A percentile compares a stretch with the other conserved stretches of the same genome.
Conservation (phyloP, 2,888 invertebrate species). For the Teinopalpus imperialis region DNA sequence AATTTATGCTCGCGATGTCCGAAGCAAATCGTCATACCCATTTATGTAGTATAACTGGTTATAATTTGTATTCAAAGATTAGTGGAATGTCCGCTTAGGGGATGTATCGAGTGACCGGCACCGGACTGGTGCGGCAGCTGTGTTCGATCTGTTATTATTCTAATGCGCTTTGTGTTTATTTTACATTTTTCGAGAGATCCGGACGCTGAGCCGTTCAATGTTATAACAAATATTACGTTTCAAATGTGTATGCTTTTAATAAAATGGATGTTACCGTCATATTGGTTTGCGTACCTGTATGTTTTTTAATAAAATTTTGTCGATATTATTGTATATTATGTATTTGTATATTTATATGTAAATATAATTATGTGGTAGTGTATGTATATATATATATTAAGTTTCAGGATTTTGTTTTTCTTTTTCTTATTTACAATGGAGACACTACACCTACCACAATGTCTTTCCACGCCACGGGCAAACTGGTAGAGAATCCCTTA, state of each 20-base stretch:
- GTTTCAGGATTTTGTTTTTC: too few relatives aligned
- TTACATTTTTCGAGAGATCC: constrained; percentile 32
- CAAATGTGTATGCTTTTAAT: constrained; percentile 26
- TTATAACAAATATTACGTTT: constrained; percentile 25
- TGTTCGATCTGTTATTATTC: constrained; percentile 44
- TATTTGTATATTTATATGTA: too few relatives aligned
- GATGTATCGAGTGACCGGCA: constrained; percentile 10
- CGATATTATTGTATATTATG: constrained; percentile 3
- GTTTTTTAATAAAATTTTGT: too few relatives aligned
- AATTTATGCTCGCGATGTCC: too few relatives aligned
- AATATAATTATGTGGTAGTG: too few relatives aligned
- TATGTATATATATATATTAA: too few relatives aligned
- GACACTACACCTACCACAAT: too few relatives aligned
- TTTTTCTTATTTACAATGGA: too few relatives aligned
- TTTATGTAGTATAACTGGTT: constrained; percentile 17
- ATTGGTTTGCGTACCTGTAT: neutral
- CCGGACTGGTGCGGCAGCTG: constrained; percentile 69
- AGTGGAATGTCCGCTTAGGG: constrained; percentile 8
- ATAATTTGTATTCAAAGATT: constrained; percentile 11
- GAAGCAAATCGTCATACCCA: too few relatives aligned
- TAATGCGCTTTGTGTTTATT: constrained; percentile 43
- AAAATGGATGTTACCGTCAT: constrained; percentile 22
- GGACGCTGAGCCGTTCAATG: constrained; percentile 27
- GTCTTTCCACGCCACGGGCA: too few relatives aligned
- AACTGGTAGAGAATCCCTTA: too few relatives aligned